Conservation (phyloP, 2,888 invertebrate species). For the Barypeithes pellucidus region DNA sequence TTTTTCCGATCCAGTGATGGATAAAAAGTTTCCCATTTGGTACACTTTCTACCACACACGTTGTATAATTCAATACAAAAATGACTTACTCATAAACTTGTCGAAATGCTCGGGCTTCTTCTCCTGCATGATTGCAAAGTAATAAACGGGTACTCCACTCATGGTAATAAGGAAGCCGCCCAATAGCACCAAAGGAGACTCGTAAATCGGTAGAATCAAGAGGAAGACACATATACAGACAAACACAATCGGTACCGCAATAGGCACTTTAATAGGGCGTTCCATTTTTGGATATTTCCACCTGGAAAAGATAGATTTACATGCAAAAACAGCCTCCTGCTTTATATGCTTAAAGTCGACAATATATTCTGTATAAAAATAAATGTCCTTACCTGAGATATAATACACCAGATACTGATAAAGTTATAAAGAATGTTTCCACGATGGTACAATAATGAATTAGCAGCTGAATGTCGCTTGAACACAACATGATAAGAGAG, state of each 20-base stretch:
- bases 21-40: too few species aligned
- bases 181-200: conserved; percentile 85
- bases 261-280: conserved; percentile 87
- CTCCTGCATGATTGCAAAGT: conserved; percentile 79
- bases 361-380: neutral
- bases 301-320: conserved; percentile 6
- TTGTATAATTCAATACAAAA: neutral
- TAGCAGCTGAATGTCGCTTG: conserved; percentile 87
- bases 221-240: conserved; percentile 85
- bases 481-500: conserved; percentile 88
- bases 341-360: neutral
- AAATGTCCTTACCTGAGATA: conserved; percentile 76
- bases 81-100: conserved; percentile 76
- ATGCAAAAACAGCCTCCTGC: neutral
- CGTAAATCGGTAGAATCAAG: conserved; percentile 84
- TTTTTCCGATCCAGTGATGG: too few species aligned
- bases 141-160: conserved; percentile 89
- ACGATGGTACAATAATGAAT: conserved; percentile 95
- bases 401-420: conserved; percentile 88
- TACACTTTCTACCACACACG: too few species aligned
- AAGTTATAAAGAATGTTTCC: conserved; percentile 92
- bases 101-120: conserved; percentile 78
- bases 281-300: conserved; percentile 84
- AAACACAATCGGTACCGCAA: conserved; percentile 81
- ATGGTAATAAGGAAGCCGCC: conserved; percentile 85